These are phyloP conservation scores for Prinia subflava DNA, from an alignment of 2,113 vertebrate genomes.

Conservation along the genomic window DNA sequence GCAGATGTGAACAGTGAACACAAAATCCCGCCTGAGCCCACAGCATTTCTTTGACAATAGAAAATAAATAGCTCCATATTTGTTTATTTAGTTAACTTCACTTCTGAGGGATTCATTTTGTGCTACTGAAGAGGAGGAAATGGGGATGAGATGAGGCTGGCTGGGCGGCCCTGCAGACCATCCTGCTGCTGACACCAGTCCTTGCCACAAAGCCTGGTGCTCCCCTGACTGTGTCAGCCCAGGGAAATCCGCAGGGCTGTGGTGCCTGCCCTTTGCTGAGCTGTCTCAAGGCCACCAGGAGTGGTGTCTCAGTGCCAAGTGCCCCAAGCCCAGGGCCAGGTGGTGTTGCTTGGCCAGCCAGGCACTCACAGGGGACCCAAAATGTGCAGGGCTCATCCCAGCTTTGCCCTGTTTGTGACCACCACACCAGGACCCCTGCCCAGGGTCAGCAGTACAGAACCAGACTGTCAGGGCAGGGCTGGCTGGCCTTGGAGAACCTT, in stretches of 20 bases:
- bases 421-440: background rate
- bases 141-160: background rate
- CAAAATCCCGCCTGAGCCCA: slow-evolving; percentile 12
- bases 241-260: fast-evolving
- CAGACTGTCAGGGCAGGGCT: no score
- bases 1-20: slow-evolving; percentile 45
- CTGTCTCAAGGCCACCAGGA: background rate
- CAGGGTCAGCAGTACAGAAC: fast-evolving
- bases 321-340: background rate
- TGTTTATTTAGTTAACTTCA: slow-evolving; percentile 62
- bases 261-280: background rate
- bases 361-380: background rate
- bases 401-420: background rate
- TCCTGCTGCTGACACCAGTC: background rate
- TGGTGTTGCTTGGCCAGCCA: background rate
- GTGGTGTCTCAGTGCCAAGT: background rate
- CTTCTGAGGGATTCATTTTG: slow-evolving; percentile 48
- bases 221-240: background rate
- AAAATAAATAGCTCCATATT: slow-evolving; percentile 53
- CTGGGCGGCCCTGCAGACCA: background rate
- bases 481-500: background rate
- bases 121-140: slow-evolving; percentile 43
- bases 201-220: background rate
- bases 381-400: background rate
- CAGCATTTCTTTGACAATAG: slow-evolving; percentile 50